Base-by-base conservation (phyloP, 2,797 vertebrate genomes). In the Cygnus olor region DNA sequence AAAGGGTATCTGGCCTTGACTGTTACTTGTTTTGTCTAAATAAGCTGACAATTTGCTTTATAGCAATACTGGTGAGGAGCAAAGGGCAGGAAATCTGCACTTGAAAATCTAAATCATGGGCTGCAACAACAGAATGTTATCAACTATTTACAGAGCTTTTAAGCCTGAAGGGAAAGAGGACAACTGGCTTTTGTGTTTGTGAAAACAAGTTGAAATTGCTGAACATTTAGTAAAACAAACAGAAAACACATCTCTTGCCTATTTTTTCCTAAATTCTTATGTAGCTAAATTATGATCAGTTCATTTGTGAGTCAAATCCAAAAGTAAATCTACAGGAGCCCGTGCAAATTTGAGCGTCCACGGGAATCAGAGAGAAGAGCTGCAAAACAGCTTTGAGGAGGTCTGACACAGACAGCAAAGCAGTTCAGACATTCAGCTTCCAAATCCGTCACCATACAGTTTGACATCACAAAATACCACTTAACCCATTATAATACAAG, bases 1-100 rank as follows among this genome's bases (percentile, higher is more conserved):
- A 91, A 89, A 91, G 91, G 64, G 36, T 58, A 66, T 61, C 17
- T 91, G 93, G 89, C 92, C 92, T 91, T 94, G 93, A 40, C 58
- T 85, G 38, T 51, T 21, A 21, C 73, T 90, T 54, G 56, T 85
- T 96, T 88, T 12, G 2, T 49, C 51, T 81, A 87, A 94, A 91
- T 40, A 64, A 60, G 14, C 74, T 82, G 85, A 57, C 79, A 85
- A 91, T 90, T 90, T 77, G 78, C 44, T 77, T 89, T 65, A 69
- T 24, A 80, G 80, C 27, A 54, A 80, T 70, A 82, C 8, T 28
- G 65, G 69, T 25, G 19, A 70, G 70, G 66, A 92, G 87, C 47
- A 92, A 86, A 92, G 89, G 91, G 58, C 78, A 89, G 70, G 42
- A 44, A 83, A 91, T 70, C 58, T 90, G 87, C 69, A 77, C 93